Percentiles rank a stretch among this genome's conserved stretches.
Conservation (phyloP, 2,113 vertebrate species). For the Parus major region DNA sequence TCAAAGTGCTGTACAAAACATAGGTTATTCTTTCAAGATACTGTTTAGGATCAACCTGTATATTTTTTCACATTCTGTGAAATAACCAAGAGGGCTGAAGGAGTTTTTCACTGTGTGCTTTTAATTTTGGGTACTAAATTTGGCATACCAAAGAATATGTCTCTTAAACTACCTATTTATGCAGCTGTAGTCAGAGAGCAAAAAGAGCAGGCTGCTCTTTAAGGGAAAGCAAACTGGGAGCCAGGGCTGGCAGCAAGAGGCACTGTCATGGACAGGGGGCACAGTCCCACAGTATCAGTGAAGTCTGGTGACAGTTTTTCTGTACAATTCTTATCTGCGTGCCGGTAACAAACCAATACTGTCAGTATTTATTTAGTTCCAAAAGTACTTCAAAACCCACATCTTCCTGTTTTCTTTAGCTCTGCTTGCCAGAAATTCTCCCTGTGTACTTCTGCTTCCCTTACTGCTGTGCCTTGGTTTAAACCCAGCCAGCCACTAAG, state of each 20-base stretch:
- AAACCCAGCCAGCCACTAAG: neutral
- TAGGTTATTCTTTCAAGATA: neutral
- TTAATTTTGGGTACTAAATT: neutral
- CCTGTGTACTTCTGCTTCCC: neutral
- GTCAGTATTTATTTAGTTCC: slow-evolving; percentile 26
- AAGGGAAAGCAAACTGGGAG: neutral
- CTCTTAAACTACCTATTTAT: neutral
- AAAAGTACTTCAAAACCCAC: slow-evolving; percentile 37
- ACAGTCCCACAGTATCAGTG: neutral
- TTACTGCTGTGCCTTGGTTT: neutral
- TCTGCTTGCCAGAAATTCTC: neutral
- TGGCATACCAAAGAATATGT: neutral
- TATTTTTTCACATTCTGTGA: neutral
- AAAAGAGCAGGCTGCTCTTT: neutral
- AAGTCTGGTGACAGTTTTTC: neutral
- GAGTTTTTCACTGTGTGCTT: neutral
- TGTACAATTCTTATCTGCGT: rapidly evolving
- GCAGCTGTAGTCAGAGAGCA: neutral
- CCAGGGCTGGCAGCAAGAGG: neutral
- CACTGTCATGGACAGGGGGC: neutral
- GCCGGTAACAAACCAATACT: neutral
- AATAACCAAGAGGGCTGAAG: neutral
- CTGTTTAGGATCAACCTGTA: neutral
- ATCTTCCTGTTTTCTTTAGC: slow-evolving; percentile 42
- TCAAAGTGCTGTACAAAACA: neutral